Evolutionary conservation across 37 sponge, comb jelly and placozoan species (phyloP).

Genomic region (Geodia barretti): DNA sequence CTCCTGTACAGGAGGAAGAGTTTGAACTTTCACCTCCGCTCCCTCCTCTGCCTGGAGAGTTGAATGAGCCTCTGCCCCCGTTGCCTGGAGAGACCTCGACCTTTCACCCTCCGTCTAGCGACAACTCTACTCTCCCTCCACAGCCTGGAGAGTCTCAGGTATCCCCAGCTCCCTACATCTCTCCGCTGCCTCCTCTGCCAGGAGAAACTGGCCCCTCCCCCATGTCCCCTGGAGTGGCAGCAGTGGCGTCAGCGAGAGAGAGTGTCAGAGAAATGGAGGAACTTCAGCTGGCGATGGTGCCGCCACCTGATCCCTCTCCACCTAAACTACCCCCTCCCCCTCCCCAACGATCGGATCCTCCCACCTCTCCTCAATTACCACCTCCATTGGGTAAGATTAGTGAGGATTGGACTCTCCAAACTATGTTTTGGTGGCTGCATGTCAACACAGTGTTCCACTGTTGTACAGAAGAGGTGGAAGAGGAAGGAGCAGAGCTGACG

Average conservation of each 20-base stretch:
- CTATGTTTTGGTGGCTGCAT: no score
- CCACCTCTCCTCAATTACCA: no score
- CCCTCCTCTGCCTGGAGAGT: background rate
- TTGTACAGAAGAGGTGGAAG: no score
- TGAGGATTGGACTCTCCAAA: no score
- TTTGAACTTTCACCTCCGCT: background rate
- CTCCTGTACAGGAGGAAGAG: background rate
- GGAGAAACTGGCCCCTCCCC: background rate
- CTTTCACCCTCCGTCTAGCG: background rate
- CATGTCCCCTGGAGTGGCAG: background rate
- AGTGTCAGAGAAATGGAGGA: background rate
- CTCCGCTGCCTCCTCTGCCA: background rate
- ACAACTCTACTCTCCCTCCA: background rate
- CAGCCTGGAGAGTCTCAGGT: background rate
- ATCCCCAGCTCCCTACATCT: background rate
- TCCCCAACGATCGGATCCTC: no score
- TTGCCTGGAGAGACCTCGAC: background rate
- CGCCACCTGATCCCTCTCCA: no score
- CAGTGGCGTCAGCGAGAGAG: background rate
- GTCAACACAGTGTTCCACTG: no score
- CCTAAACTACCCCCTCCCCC: no score
- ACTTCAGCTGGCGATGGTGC: background rate
- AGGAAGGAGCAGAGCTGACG: background rate
- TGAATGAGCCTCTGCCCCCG: background rate
- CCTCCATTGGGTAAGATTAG: background rate